phyloP scores from a whole-genome alignment of 2,113 vertebrate genomes.

The Eptatretus burgeri region DNA sequence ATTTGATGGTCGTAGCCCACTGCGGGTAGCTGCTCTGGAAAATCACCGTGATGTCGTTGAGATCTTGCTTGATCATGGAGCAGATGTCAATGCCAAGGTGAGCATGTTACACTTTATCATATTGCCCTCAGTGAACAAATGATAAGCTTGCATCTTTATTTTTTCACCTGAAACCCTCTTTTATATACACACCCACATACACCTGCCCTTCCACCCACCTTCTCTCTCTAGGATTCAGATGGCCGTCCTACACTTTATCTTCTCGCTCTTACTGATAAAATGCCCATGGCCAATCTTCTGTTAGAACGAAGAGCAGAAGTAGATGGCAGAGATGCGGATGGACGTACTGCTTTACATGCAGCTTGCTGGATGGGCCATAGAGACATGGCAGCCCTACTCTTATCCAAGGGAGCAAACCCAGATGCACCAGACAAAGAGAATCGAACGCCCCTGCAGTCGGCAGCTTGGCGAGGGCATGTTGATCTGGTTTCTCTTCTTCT shows the following conservation, averaged over 20 bases:
- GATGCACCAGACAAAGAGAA: constrained; percentile 23
- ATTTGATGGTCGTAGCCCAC: constrained; percentile 25
- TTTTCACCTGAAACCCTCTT: too few species aligned
- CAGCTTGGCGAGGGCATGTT: constrained; percentile 27
- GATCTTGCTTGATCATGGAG: constrained; percentile 19
- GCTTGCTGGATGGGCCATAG: constrained; percentile 25
- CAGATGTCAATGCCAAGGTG: constrained; percentile 19
- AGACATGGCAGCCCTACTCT: constrained; percentile 18
- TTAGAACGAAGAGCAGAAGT: constrained; percentile 24
- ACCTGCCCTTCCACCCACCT: too few species aligned
- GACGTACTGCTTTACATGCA: constrained; percentile 28
- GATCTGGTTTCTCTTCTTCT: constrained; percentile 18
- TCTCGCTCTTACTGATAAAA: constrained; percentile 20
- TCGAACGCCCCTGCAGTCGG: constrained; percentile 25
- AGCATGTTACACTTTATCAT: too few species aligned
- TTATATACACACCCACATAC: too few species aligned
- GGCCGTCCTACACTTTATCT: constrained; percentile 32
- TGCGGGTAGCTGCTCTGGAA: constrained; percentile 21
- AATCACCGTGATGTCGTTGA: constrained; percentile 20
- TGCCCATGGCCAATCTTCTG: constrained; percentile 21
- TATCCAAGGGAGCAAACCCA: constrained; percentile 21
- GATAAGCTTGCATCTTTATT: too few species aligned
- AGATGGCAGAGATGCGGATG: constrained; percentile 25
- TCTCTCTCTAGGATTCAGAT: constrained; percentile 16
- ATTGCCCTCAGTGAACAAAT: too few species aligned